Evolutionary conservation across 2,797 vertebrate genomes (phyloP).

Genomic region (Sebastes cheni): DNA sequence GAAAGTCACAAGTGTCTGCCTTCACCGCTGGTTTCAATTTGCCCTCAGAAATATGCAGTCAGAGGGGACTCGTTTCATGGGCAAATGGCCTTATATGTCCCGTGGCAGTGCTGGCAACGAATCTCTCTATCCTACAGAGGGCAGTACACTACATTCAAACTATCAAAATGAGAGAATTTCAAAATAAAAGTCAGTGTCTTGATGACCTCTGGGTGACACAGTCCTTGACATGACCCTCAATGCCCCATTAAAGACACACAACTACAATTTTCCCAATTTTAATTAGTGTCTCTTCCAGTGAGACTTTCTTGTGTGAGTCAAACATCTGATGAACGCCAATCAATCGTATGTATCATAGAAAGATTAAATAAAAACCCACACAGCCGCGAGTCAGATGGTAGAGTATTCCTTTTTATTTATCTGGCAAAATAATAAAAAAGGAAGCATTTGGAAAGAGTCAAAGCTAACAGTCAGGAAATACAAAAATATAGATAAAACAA

Average conservation of each 20-base stretch:
- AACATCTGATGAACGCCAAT: conserved; percentile 1
- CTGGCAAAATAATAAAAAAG: conserved; percentile 79
- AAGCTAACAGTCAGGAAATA: conserved; percentile 79
- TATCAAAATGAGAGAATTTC: not conserved
- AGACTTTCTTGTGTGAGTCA: not conserved
- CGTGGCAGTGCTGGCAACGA: not conserved
- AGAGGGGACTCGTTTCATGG: conserved; percentile 8
- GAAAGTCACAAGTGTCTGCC: not conserved
- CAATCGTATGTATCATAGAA: not conserved
- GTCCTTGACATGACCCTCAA: not conserved
- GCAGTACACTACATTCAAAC: conserved; percentile 24
- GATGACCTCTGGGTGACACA: conserved; percentile 23
- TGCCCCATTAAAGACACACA: conserved; percentile 16
- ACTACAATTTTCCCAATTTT: not conserved
- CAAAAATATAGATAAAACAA: conserved; percentile 84
- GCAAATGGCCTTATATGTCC: conserved; percentile 19
- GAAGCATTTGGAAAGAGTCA: conserved; percentile 72
- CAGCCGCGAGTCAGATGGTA: conserved; percentile 39
- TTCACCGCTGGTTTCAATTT: conserved; percentile 20
- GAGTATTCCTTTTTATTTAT: conserved; percentile 77
- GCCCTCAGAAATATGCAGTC: not conserved
- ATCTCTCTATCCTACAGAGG: conserved; percentile 40
- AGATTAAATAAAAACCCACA: conserved; percentile 32
- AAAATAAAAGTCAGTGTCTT: conserved; percentile 16
- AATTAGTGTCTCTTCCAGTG: not conserved